Evolutionary conservation across 2,797 vertebrate genomes (phyloP), one percentile per base, ranked within the genome.

Genomic region (Chaunax sp.): DNA sequence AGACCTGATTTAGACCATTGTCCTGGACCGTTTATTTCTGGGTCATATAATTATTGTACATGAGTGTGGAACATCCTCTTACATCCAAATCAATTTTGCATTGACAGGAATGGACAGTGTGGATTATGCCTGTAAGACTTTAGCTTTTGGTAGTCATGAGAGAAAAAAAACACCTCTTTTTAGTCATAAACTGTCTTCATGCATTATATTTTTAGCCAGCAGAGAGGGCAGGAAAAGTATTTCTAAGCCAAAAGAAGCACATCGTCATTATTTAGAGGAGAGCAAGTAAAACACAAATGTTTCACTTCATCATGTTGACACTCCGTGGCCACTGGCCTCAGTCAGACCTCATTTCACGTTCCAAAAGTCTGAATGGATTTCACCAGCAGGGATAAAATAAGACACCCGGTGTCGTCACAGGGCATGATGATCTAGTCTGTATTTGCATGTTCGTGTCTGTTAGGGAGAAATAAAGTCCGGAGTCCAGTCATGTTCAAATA

Each of bases 281-380:
- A 65, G 33, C 10, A 3, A 35, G 43, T 43, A 33, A 64, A 78
- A 72, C 62, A 62, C 37, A 70, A 72, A 56, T 18, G 45, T 67
- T 86, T 76, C 54, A 58, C 55, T 77, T 74, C 54, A 74, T 67
- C 51, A 57, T 53, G 25, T 43, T 46, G 60, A 77, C 18, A 23
- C 55, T 71, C 41, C 38, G 50, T 57, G 43, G 63, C 76, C 22
- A 19, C 58, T 70, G 59, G 76, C 70, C 45, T 59, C 77, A 77
- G 84, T 87, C 87, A 80, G 80, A 85, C 72, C 55, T 83, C 68
- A 84, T 87, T 85, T 83, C 75, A 82, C 68, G 62, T 81, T 72
- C 80, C 75, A 85, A 45, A 72, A 69, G 65, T 72, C 77, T 81
- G 72, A 78, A 75, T 45, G 40, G 28, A 64, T 78, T 83, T 76